A percentile compares a stretch with the other conserved stretches of the same genome.
phyloP scores from a whole-genome alignment of 2,797 vertebrate genomes.

The Darevskia nairensis region DNA sequence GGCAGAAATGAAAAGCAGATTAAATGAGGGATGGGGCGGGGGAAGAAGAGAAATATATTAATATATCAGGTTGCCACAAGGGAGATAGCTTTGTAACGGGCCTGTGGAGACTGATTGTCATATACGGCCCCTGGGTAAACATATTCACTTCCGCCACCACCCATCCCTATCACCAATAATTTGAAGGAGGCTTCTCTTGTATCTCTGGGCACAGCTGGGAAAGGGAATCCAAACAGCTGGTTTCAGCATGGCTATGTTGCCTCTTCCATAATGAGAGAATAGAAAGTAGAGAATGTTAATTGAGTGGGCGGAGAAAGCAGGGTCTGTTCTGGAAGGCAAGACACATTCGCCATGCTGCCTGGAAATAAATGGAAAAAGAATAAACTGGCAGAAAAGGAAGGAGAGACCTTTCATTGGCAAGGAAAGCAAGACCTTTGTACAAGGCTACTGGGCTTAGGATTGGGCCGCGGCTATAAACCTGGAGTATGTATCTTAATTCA shows the following conservation, averaged over 20 bases:
- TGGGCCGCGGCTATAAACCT: background rate
- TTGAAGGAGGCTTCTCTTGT: background rate
- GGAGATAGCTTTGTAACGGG: constrained; percentile 49
- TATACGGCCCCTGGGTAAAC: constrained; percentile 44
- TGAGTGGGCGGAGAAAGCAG: background rate
- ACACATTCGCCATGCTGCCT: accelerated
- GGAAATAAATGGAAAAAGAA: background rate
- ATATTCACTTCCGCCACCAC: background rate
- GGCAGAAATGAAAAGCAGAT: constrained; percentile 62
- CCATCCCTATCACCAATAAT: accelerated
- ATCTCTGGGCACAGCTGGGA: constrained; percentile 29
- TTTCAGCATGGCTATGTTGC: background rate
- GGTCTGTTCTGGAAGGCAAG: background rate
- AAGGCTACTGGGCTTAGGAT: background rate
- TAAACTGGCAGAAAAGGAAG: accelerated
- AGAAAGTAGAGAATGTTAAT: background rate
- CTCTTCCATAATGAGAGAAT: background rate
- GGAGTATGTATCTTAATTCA: too few relatives aligned
- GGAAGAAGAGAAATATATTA: constrained; percentile 57
- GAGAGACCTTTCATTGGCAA: background rate
- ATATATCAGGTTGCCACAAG: constrained; percentile 57
- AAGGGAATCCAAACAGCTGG: background rate
- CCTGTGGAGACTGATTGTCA: constrained; percentile 54
- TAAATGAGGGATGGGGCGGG: background rate
- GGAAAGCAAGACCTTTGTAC: background rate